A percentile compares a stretch with the other conserved stretches of the same genome.
Evolutionary conservation across 2,113 vertebrate genomes (phyloP).

Genomic region (Sciurus niger): DNA sequence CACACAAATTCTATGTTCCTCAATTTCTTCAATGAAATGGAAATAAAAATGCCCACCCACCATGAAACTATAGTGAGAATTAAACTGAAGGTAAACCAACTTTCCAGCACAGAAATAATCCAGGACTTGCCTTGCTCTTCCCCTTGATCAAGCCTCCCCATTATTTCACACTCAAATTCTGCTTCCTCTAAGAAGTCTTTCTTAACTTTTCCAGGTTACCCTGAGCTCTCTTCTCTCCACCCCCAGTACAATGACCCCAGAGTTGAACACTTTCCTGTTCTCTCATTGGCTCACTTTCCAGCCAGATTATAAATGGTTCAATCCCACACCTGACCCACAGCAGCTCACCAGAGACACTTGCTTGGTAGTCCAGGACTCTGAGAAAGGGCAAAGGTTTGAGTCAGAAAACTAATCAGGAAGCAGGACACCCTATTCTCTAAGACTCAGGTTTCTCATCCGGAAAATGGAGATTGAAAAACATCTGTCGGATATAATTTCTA

Average conservation of each 20-base stretch:
- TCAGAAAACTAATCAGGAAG: background rate
- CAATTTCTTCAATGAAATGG: conserved; percentile 23
- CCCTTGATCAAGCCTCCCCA: background rate
- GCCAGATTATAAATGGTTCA: background rate
- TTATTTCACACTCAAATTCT: background rate
- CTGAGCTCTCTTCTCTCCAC: background rate
- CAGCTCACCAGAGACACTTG: background rate
- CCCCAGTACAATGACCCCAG: background rate
- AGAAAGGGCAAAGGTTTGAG: background rate
- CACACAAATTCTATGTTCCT: background rate
- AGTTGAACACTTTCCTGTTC: background rate
- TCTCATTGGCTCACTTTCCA: background rate
- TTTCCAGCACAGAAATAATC: background rate
- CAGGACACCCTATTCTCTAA: background rate
- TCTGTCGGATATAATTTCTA: background rate
- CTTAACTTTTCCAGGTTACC: background rate
- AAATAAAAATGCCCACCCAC: background rate
- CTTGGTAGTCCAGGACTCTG: background rate
- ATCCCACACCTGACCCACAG: background rate
- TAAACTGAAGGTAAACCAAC: background rate
- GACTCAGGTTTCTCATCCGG: background rate
- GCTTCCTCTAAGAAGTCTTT: background rate
- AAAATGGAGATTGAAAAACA: background rate
- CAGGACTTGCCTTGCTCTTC: background rate
- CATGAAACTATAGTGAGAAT: background rate